A percentile compares a stretch with the other conserved stretches of the same genome.
phyloP scores from a whole-genome alignment of 2,113 vertebrate species.

The Phaethornis superciliosus region DNA sequence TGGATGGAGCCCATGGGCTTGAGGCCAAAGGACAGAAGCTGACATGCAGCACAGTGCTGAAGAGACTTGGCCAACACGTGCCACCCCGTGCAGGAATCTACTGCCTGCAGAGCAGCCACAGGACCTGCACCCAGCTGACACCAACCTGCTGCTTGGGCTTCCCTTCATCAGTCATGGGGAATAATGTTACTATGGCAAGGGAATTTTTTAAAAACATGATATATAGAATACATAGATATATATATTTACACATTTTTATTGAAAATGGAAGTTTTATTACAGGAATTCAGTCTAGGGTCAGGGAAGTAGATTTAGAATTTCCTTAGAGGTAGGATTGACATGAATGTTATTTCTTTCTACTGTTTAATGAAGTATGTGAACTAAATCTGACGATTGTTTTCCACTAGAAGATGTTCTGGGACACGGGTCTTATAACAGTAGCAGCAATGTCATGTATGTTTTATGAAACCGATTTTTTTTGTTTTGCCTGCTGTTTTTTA shows the following conservation, averaged over 20 bases:
- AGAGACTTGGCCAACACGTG: not conserved
- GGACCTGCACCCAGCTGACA: rapidly evolving
- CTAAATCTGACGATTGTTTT: conserved; percentile 62
- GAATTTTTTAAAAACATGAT: conserved; percentile 44
- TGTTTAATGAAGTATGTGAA: conserved; percentile 75
- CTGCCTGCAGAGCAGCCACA: rapidly evolving
- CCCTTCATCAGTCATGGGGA: not conserved
- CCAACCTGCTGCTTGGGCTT: not conserved
- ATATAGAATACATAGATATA: conserved; percentile 56
- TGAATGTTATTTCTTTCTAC: conserved; percentile 39
- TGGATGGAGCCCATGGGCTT: not conserved
- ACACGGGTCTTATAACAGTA: conserved; percentile 69
- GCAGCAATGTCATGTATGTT: conserved; percentile 67
- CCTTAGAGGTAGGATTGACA: conserved; percentile 33
- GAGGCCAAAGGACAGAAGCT: not conserved
- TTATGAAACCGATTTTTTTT: conserved; percentile 55
- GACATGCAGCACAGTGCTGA: rapidly evolving
- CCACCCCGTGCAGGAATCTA: not conserved
- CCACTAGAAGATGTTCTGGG: conserved; percentile 64
- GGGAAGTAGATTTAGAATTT: conserved; percentile 69
- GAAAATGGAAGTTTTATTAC: conserved; percentile 61
- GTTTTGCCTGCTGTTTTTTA: conserved; percentile 66
- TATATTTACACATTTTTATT: conserved; percentile 61
- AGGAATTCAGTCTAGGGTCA: conserved; percentile 63
- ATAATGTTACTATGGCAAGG: conserved; percentile 8